phyloP scores from a whole-genome alignment of 1,140 invertebrate species.

The Drosophila sp. region DNA sequence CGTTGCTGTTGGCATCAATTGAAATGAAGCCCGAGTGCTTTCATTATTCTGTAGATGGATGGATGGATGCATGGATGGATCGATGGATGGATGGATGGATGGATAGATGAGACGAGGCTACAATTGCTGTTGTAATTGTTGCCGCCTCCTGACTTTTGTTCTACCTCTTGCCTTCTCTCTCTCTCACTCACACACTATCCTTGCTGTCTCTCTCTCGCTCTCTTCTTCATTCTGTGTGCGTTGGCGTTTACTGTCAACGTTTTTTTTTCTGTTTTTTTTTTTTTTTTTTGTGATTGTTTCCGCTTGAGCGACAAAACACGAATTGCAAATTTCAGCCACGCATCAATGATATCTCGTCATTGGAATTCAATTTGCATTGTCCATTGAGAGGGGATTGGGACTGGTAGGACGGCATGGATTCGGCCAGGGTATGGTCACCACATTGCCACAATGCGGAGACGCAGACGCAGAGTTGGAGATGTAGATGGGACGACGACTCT shows the following conservation, averaged over 20 bases:
- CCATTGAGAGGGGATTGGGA: slow-evolving; percentile 26
- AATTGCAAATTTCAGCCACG: slow-evolving; percentile 78
- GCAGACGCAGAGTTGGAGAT: neutral
- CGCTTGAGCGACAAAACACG: slow-evolving; percentile 71
- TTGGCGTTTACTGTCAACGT: slow-evolving; percentile 27
- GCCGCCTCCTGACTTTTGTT: slow-evolving; percentile 23
- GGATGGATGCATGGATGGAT: no score
- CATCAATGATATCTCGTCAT: slow-evolving; percentile 77
- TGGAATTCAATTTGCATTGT: slow-evolving; percentile 80
- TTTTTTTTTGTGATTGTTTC: slow-evolving; percentile 65
- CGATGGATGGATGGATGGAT: neutral
- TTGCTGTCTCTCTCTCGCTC: neutral
- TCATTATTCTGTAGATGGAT: neutral
- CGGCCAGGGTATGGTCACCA: slow-evolving; percentile 13
- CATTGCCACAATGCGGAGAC: slow-evolving; percentile 45
- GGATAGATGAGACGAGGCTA: neutral
- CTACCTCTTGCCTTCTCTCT: neutral
- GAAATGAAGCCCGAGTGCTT: slow-evolving; percentile 4
- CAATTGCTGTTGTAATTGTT: slow-evolving; percentile 35
- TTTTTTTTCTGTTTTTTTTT: slow-evolving; percentile 19
- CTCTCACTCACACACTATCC: neutral
- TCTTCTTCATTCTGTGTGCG: slow-evolving; percentile 1
- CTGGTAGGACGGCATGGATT: slow-evolving; percentile 21
- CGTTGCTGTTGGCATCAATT: slow-evolving; percentile 8
- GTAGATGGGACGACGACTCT: neutral